A percentile compares a stretch with the other conserved stretches of the same genome.
Evolutionary conservation across 2,888 invertebrate species (phyloP).

Genomic region (Drosophila putrida): DNA sequence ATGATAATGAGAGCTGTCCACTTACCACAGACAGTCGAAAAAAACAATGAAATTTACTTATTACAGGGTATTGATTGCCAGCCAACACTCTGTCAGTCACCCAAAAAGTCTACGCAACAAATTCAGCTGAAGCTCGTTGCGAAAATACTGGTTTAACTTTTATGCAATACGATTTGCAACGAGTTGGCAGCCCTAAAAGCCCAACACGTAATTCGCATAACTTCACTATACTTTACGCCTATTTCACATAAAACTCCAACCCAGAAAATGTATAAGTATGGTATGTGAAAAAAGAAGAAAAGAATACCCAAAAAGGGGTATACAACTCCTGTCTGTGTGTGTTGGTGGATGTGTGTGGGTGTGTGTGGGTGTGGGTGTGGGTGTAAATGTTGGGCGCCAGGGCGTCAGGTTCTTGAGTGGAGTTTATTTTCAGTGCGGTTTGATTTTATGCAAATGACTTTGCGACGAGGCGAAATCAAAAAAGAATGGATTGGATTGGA

Average conservation of each 20-base stretch:
- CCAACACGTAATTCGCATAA: constrained; percentile 69
- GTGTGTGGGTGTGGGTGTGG: constrained; percentile 1
- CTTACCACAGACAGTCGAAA: too few relatives aligned
- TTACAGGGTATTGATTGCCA: too few relatives aligned
- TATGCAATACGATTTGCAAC: background rate
- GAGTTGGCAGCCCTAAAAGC: constrained; percentile 48
- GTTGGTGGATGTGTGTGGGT: constrained; percentile 13
- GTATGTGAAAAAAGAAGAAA: background rate
- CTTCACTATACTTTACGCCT: constrained; percentile 71
- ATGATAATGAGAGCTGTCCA: too few relatives aligned
- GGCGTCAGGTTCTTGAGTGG: constrained; percentile 47
- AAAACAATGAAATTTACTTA: too few relatives aligned
- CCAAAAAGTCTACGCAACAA: background rate
- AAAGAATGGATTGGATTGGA: constrained; percentile 21
- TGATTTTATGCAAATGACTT: constrained; percentile 78
- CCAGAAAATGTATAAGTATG: background rate
- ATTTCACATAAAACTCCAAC: constrained; percentile 60
- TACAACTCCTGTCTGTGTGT: background rate
- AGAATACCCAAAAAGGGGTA: constrained; percentile 15
- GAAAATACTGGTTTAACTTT: constrained; percentile 1
- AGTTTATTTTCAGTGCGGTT: constrained; percentile 77
- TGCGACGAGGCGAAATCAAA: constrained; percentile 33
- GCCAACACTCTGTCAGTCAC: too few relatives aligned
- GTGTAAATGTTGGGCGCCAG: constrained; percentile 35
- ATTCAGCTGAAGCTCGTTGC: constrained; percentile 1